Evolutionary conservation across 2,113 vertebrate genomes (phyloP).

Genomic region (Platanista minor): DNA sequence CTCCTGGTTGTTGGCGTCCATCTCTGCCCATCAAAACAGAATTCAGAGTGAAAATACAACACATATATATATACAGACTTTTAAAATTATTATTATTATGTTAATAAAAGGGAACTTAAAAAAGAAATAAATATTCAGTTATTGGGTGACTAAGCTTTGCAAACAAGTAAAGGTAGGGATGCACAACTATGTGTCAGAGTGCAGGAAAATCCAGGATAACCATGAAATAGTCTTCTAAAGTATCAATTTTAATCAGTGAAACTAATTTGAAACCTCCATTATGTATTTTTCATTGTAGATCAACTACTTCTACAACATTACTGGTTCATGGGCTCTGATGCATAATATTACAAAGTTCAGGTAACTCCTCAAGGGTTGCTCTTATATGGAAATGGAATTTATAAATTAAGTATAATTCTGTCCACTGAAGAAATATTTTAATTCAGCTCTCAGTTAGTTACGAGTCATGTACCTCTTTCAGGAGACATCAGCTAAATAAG

Average conservation of each 20-base stretch:
- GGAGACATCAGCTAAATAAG: background rate
- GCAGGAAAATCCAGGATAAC: background rate
- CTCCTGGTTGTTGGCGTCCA: background rate
- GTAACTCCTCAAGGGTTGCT: background rate
- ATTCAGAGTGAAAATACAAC: background rate
- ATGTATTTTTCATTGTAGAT: conserved; percentile 10
- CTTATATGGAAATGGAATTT: conserved; percentile 31
- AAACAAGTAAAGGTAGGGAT: background rate
- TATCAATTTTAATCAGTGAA: conserved; percentile 35
- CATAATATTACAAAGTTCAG: conserved; percentile 20
- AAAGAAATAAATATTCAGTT: background rate
- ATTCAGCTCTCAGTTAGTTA: conserved; percentile 31
- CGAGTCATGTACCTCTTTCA: background rate
- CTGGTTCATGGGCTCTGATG: background rate
- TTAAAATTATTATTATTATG: background rate
- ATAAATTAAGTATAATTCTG: conserved; percentile 27
- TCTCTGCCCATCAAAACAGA: background rate
- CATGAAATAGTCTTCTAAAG: background rate
- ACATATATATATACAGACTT: background rate
- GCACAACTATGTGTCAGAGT: background rate
- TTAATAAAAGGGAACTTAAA: background rate
- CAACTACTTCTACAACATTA: background rate
- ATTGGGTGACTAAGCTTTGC: background rate
- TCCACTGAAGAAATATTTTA: conserved; percentile 37
- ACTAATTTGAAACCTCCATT: background rate